These are phyloP conservation scores for Hirtodrosophila cameraria DNA, from an alignment of 2,888 invertebrate genomes.

Conservation along the genomic window DNA sequence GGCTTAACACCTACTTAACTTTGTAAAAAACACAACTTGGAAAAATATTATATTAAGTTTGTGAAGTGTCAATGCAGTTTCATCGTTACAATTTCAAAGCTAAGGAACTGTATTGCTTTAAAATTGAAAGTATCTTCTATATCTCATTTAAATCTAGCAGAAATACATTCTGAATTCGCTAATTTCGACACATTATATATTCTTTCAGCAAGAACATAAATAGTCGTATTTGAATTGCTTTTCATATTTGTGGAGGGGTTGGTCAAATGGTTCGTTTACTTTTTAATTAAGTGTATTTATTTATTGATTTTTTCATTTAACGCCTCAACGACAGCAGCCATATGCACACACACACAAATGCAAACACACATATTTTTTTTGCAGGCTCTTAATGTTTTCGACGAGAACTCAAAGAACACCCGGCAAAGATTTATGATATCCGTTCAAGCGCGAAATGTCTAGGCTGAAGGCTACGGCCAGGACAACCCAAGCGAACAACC, in stretches of 20 bases:
- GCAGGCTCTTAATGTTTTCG: conserved; percentile 42
- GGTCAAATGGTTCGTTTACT: conserved; percentile 19
- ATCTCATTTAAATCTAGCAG: no score
- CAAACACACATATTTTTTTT: conserved; percentile 11
- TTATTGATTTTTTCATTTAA: conserved; percentile 43
- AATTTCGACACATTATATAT: no score
- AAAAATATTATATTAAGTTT: no score
- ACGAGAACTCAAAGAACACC: conserved; percentile 11
- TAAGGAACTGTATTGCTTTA: no score
- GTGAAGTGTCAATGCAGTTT: no score
- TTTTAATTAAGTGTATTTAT: conserved; percentile 39
- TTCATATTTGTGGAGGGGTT: not conserved
- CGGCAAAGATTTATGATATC: conserved; percentile 63
- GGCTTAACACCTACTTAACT: no score
- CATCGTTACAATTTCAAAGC: no score
- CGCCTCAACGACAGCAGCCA: conserved; percentile 8
- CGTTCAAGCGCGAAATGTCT: conserved; percentile 57
- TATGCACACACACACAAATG: conserved; percentile 13
- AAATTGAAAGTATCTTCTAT: no score
- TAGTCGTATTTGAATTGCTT: no score
- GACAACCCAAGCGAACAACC: conserved; percentile 26
- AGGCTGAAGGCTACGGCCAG: conserved; percentile 33
- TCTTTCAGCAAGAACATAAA: no score
- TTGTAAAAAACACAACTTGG: no score
- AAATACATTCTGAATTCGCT: no score